Evolutionary conservation across 1,140 invertebrate species (phyloP).

Genomic region (Calycopis cecrops): DNA sequence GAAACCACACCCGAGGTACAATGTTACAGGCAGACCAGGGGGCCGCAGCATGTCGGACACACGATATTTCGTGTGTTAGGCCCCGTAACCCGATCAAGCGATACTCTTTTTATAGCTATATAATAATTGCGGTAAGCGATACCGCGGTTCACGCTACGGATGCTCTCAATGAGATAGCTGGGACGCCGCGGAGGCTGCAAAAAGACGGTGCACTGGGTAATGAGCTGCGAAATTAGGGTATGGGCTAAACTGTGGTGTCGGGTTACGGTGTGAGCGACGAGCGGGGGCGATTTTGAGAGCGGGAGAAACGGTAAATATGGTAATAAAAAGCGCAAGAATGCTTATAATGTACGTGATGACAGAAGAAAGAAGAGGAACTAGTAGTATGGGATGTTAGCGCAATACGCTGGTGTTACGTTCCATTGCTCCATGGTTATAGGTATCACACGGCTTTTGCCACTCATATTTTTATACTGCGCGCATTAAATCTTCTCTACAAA

Average conservation of each 20-base stretch:
- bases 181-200: slow-evolving; percentile 40
- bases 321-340: too few relatives aligned
- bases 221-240: slow-evolving; percentile 66
- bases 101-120: slow-evolving; percentile 34
- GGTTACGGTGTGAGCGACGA: slow-evolving; percentile 36
- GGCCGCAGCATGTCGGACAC: neutral
- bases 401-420: too few relatives aligned
- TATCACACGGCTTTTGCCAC: too few relatives aligned
- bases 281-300: slow-evolving; percentile 23
- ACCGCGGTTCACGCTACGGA: slow-evolving; percentile 36
- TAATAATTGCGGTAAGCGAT: slow-evolving; percentile 51
- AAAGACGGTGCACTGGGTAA: slow-evolving; percentile 50
- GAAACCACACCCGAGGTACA: too few relatives aligned
- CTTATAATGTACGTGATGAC: too few relatives aligned
- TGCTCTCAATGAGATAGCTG: slow-evolving; percentile 40
- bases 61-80: slow-evolving; percentile 7
- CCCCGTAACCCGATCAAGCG: slow-evolving; percentile 27
- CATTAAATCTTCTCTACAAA: too few relatives aligned
- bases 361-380: too few relatives aligned
- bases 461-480: too few relatives aligned
- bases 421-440: too few relatives aligned
- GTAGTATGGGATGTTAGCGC: too few relatives aligned
- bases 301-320: too few relatives aligned
- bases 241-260: slow-evolving; percentile 37
- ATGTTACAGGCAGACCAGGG: too few relatives aligned